A percentile compares a stretch with the other conserved stretches of the same genome.
Evolutionary conservation across 2,888 invertebrate genomes (phyloP).

Genomic region (Stenolophus ochropezus): DNA sequence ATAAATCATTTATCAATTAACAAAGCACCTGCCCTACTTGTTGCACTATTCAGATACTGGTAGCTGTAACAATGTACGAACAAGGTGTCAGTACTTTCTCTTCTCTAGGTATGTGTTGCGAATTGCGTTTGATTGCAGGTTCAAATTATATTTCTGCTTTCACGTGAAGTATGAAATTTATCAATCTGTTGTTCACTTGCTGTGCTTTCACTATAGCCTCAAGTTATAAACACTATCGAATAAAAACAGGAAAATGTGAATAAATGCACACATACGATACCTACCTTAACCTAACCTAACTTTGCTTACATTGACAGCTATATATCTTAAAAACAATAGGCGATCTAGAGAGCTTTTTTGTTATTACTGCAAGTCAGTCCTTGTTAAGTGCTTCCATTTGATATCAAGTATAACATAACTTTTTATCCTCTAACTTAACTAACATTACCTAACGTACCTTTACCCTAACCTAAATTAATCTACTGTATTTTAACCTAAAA

Average conservation of each 20-base stretch:
- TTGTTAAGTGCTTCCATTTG: too few relatives aligned
- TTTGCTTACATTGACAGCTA: too few relatives aligned
- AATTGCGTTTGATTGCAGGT: background rate
- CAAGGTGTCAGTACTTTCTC: background rate
- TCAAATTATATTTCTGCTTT: background rate
- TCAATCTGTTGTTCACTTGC: background rate
- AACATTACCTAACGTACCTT: too few relatives aligned
- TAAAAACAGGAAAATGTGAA: background rate
- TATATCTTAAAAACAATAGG: too few relatives aligned
- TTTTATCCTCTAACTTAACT: too few relatives aligned
- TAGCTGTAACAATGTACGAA: background rate
- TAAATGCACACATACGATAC: background rate
- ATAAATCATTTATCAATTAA: background rate
- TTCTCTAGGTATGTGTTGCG: background rate
- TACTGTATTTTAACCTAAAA: too few relatives aligned
- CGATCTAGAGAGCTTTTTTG: too few relatives aligned
- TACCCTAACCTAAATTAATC: too few relatives aligned
- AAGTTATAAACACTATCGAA: background rate
- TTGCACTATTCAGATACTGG: background rate
- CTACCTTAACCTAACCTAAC: too few relatives aligned
- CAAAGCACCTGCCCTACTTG: background rate
- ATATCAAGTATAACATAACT: too few relatives aligned
- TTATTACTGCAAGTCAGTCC: too few relatives aligned
- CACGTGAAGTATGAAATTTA: background rate
- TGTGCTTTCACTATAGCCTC: background rate